Evolutionary conservation across 2,113 vertebrate genomes (phyloP).

Genomic region (Oreochromis aureus): DNA sequence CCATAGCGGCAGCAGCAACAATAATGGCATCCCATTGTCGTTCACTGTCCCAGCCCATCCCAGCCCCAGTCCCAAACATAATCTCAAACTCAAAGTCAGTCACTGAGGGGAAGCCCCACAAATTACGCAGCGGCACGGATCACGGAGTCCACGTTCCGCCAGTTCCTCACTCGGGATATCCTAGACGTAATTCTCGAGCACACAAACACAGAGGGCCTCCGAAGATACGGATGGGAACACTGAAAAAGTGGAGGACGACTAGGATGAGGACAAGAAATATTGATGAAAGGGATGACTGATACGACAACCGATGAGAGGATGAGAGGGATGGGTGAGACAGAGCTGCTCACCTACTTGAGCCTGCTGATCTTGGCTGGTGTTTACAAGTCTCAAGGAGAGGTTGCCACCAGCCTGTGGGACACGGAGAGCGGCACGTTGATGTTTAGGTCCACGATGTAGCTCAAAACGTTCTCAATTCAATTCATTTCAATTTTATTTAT

Average conservation of each 20-base stretch:
- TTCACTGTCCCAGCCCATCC: background rate
- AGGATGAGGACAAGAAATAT: fast-evolving
- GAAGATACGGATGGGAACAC: background rate
- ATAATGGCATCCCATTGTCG: background rate
- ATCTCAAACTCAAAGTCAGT: background rate
- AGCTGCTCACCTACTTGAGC: background rate
- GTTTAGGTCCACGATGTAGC: background rate
- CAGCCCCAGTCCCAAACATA: background rate
- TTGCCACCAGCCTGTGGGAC: background rate
- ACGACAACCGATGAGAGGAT: background rate
- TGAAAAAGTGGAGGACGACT: background rate
- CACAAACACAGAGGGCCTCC: background rate
- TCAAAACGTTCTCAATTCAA: background rate
- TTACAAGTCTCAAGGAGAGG: background rate
- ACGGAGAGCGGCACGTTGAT: fast-evolving
- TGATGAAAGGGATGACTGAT: background rate
- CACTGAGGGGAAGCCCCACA: background rate
- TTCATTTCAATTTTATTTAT: background rate
- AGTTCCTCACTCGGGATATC: background rate
- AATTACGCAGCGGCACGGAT: background rate
- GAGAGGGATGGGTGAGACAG: background rate
- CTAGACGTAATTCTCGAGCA: fast-evolving
- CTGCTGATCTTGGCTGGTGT: background rate
- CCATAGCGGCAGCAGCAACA: background rate
- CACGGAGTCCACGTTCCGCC: fast-evolving